These are phyloP conservation scores for Rhizoglyphus robini DNA, from an alignment of 1,140 invertebrate species.

Conservation along the genomic window DNA sequence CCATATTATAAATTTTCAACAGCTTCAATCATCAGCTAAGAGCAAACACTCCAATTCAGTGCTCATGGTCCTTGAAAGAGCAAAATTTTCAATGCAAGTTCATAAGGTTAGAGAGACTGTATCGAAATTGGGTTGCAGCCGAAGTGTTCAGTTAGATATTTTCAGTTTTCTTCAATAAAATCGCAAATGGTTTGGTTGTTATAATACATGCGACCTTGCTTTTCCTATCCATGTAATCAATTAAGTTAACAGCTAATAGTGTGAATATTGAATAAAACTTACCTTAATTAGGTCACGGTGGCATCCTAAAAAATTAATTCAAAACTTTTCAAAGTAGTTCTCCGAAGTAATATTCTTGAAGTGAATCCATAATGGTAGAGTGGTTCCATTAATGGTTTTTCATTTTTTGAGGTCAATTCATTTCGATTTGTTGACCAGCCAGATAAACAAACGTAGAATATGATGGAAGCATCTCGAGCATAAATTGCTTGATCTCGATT, in stretches of 20 bases:
- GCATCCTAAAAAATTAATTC: slow-evolving; percentile 60
- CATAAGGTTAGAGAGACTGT: slow-evolving; percentile 66
- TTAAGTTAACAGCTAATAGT: background rate
- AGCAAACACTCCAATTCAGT: too few species aligned
- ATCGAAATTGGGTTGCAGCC: slow-evolving; percentile 78
- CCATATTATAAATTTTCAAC: slow-evolving; percentile 74
- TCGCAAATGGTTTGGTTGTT: slow-evolving; percentile 90
- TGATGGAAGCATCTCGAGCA: slow-evolving; percentile 67
- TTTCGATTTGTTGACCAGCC: slow-evolving; percentile 70
- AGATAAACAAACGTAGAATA: slow-evolving; percentile 68
- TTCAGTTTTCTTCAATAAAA: slow-evolving; percentile 70
- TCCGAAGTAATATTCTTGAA: slow-evolving; percentile 78
- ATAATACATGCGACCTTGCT: slow-evolving; percentile 69
- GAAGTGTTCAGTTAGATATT: slow-evolving; percentile 72
- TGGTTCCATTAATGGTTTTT: slow-evolving; percentile 60
- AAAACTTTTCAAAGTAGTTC: slow-evolving; percentile 55
- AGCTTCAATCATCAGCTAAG: too few species aligned
- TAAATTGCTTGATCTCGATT: slow-evolving; percentile 59
- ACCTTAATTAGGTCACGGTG: slow-evolving; percentile 63
- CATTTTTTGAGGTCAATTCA: slow-evolving; percentile 37
- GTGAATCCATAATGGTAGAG: slow-evolving; percentile 85
- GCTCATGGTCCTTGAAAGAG: slow-evolving; percentile 78
- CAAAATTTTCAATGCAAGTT: too few species aligned
- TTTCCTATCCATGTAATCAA: slow-evolving; percentile 42
- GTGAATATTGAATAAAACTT: slow-evolving; percentile 21